Evolutionary conservation across 2,888 invertebrate species (phyloP).

Genomic region (Meiosimyza platycephala): DNA sequence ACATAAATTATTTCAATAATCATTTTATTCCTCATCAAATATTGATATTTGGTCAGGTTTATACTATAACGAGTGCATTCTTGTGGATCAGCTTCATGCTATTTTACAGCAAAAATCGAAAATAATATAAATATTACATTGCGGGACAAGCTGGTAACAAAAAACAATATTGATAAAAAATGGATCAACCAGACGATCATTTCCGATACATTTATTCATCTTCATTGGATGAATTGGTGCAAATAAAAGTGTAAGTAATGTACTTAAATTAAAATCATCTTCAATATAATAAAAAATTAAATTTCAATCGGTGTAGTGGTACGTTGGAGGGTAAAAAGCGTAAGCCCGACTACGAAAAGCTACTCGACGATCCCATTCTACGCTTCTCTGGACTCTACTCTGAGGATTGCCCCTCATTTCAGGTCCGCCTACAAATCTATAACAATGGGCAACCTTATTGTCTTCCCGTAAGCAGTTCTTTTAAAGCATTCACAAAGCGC

Average conservation of each 20-base stretch:
- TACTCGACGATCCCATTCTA: constrained; percentile 88
- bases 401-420: constrained; percentile 86
- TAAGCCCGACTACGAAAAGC: constrained; percentile 87
- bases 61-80: too few species aligned
- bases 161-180: constrained; percentile 33
- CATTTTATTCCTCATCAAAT: too few species aligned
- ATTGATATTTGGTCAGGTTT: too few species aligned
- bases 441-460: constrained; percentile 85
- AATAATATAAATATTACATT: too few species aligned
- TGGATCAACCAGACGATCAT: constrained; percentile 76
- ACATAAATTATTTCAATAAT: too few species aligned
- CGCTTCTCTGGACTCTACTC: constrained; percentile 91
- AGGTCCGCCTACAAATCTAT: constrained; percentile 87
- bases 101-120: too few species aligned
- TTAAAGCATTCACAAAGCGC: constrained; percentile 90
- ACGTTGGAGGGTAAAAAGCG: constrained; percentile 91
- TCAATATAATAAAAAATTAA: background rate
- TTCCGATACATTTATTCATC: constrained; percentile 92
- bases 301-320: constrained; percentile 73
- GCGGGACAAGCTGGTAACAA: too few species aligned
- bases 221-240: constrained; percentile 85
- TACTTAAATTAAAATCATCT: background rate
- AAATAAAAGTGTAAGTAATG: constrained; percentile 88
- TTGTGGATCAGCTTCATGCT: too few species aligned
- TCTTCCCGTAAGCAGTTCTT: constrained; percentile 88